These are phyloP conservation scores for Argyrosomus regius DNA, from an alignment of 2,797 vertebrate species.

Conservation along the genomic window DNA sequence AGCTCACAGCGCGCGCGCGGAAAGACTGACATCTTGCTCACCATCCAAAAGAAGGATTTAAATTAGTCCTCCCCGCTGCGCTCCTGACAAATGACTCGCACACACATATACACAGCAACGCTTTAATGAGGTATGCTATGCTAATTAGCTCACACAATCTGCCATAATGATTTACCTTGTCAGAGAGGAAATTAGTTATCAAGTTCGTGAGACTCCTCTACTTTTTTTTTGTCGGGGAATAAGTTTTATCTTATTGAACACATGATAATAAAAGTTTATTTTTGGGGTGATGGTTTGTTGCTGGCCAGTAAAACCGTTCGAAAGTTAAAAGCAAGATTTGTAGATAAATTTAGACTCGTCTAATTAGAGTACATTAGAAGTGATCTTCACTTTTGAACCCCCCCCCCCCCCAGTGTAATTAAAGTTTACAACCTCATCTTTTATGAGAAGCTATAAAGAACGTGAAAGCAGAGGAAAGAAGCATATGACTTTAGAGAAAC, in stretches of 20 bases:
- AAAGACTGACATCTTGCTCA: constrained; percentile 61
- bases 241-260: constrained; percentile 35
- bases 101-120: constrained; percentile 9
- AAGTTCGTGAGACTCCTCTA: constrained; percentile 1
- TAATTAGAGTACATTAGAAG: constrained; percentile 27
- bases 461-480: constrained; percentile 23
- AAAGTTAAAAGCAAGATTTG: constrained; percentile 24
- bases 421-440: constrained; percentile 38
- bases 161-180: constrained; percentile 60
- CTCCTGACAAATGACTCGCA: constrained; percentile 56
- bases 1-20: constrained; percentile 12
- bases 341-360: constrained; percentile 10
- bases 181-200: constrained; percentile 60
- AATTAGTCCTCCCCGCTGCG: constrained; percentile 52
- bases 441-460: constrained; percentile 44
- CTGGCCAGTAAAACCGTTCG: neutral
- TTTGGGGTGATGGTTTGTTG: neutral
- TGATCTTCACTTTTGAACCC: constrained; percentile 33
- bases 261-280: constrained; percentile 26
- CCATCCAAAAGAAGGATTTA: constrained; percentile 53
- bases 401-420: constrained; percentile 1
- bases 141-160: constrained; percentile 69
- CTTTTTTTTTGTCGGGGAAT: constrained; percentile 4
- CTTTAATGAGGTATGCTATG: constrained; percentile 66
- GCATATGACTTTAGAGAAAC: constrained; percentile 46